These are phyloP conservation scores for Blastomussa wellsi DNA, from an alignment of 92 coral and sea anemone genomes.

Conservation along the genomic window DNA sequence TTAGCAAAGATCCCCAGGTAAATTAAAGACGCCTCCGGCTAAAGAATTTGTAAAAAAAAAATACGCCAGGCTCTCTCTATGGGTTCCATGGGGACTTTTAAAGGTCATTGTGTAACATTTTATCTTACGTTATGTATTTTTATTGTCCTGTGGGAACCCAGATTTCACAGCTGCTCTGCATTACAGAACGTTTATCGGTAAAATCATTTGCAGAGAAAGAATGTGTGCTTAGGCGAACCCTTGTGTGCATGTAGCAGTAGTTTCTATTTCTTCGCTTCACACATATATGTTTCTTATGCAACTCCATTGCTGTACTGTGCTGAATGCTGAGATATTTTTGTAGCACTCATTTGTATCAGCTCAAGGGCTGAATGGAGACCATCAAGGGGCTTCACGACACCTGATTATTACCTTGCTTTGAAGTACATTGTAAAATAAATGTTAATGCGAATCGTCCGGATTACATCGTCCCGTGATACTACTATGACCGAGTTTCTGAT, in stretches of 20 bases:
- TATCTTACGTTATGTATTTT: neutral
- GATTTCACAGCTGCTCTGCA: neutral
- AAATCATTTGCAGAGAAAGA: neutral
- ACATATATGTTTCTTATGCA: neutral
- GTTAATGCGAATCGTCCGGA: neutral
- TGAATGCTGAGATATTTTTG: too few relatives aligned
- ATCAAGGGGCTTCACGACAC: neutral
- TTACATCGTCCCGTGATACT: neutral
- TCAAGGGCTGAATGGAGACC: neutral
- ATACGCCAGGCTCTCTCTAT: neutral
- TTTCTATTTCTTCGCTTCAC: neutral
- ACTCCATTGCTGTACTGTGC: too few relatives aligned
- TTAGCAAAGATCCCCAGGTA: too few relatives aligned
- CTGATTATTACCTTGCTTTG: neutral
- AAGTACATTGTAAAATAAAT: neutral
- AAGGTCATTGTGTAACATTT: neutral
- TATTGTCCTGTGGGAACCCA: neutral
- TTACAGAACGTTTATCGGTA: neutral
- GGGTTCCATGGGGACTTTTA: neutral
- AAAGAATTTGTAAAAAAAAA: neutral
- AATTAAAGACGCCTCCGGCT: neutral
- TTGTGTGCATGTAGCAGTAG: neutral
- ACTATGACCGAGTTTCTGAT: neutral
- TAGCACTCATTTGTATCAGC: neutral
- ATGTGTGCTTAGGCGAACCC: neutral